A percentile compares a stretch with the other conserved stretches of the same genome.
Evolutionary conservation across 2,888 invertebrate genomes (phyloP).

Genomic region (Nowickia ferox): DNA sequence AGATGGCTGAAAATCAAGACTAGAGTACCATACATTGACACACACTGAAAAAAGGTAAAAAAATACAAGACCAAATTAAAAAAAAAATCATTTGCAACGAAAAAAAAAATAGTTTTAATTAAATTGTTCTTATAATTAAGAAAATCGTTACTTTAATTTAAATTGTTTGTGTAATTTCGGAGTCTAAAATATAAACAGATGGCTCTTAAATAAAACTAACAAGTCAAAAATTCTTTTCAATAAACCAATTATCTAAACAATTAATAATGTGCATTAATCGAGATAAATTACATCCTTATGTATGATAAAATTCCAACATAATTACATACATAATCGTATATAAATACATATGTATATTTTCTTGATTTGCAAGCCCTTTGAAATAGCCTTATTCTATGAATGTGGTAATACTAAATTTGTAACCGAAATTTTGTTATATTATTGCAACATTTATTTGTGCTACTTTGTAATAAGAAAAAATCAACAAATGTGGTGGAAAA

Average conservation of each 20-base stretch:
- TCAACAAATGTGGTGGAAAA: no score
- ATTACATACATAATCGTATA: neutral
- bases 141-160: constrained; percentile 29
- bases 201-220: neutral
- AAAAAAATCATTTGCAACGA: constrained; percentile 20
- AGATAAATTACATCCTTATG: no score
- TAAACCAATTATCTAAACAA: neutral
- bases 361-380: no score
- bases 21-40: constrained; percentile 10
- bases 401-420: no score
- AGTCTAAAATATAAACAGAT: neutral
- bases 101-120: constrained; percentile 18
- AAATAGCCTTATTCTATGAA: no score
- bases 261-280: neutral
- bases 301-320: neutral
- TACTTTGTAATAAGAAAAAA: no score
- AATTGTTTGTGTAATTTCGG: neutral
- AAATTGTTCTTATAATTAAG: constrained; percentile 51
- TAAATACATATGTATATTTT: neutral
- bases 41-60: neutral
- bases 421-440: no score
- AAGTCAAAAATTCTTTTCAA: neutral
- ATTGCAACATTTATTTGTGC: no score
- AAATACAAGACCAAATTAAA: neutral
- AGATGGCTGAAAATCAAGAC: neutral